phyloP scores from a whole-genome alignment of 2,797 vertebrate species.

The Chaunax sp. region DNA sequence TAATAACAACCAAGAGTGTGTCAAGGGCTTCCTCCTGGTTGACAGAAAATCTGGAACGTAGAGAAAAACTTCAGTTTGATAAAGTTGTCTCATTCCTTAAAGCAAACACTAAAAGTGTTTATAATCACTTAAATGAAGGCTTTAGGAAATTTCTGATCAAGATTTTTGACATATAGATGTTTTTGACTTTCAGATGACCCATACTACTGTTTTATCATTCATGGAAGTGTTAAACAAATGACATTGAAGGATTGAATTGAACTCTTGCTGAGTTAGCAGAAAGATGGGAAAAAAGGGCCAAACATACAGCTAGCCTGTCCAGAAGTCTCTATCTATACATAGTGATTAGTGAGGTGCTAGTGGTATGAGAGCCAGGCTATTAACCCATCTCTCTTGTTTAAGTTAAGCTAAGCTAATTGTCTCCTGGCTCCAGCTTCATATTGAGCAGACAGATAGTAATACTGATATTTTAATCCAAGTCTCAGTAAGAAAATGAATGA shows the following conservation, averaged over 20 bases:
- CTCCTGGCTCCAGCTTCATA: background rate
- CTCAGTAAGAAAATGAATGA: background rate
- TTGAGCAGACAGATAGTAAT: background rate
- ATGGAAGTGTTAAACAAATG: too few species aligned
- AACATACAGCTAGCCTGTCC: background rate
- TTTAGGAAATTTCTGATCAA: too few species aligned
- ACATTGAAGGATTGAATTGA: too few species aligned
- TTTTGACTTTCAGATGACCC: too few species aligned
- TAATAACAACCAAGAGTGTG: background rate
- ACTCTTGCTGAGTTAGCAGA: too few species aligned
- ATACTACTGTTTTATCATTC: too few species aligned
- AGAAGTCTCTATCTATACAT: background rate
- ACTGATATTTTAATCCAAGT: background rate
- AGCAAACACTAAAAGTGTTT: background rate
- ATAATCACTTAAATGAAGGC: too few species aligned
- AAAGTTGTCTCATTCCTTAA: background rate
- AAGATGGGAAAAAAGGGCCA: background rate
- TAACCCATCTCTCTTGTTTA: background rate
- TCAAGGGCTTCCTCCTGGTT: conserved; percentile 6
- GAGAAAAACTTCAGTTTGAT: conserved; percentile 3
- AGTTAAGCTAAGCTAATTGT: background rate
- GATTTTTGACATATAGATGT: too few species aligned
- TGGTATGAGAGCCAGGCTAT: background rate
- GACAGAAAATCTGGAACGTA: conserved; percentile 24
- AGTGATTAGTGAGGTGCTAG: background rate